Conservation (phyloP, 2,113 vertebrate genomes). For the Otolemur garnettii region DNA sequence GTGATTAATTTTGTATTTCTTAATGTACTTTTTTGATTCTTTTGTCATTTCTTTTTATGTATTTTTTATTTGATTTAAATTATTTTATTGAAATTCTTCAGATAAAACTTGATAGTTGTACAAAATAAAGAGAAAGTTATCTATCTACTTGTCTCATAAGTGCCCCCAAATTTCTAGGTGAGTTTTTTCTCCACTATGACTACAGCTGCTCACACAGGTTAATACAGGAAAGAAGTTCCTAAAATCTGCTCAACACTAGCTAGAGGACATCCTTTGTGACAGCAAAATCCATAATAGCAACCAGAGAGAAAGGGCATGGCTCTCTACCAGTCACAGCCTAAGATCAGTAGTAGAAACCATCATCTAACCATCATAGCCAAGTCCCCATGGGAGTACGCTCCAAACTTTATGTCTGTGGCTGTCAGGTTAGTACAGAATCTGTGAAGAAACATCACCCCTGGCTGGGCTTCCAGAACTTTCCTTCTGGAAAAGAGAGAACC, state of each 20-base stretch:
- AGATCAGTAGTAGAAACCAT: neutral
- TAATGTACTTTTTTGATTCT: no score
- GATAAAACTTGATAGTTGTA: neutral
- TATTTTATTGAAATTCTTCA: slow-evolving; percentile 47
- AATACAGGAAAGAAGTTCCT: neutral
- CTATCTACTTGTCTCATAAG: neutral
- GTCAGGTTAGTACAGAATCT: neutral
- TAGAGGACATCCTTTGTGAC: neutral
- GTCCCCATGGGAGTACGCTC: neutral
- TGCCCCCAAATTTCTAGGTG: neutral
- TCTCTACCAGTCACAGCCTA: neutral
- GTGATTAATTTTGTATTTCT: no score
- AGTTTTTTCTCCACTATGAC: neutral
- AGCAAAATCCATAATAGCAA: neutral
- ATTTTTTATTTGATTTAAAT: neutral
- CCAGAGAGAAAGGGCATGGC: accelerated
- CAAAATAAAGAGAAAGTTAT: neutral
- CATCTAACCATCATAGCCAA: neutral
- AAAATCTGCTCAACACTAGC: neutral
- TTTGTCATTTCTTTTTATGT: no score
- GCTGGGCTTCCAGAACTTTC: neutral
- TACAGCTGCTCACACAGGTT: neutral
- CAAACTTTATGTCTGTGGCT: neutral
- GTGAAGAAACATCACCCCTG: neutral
- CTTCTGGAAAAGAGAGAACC: slow-evolving; percentile 35